phyloP scores from a whole-genome alignment of 2,888 invertebrate genomes.

The Colostygia pectinataria region DNA sequence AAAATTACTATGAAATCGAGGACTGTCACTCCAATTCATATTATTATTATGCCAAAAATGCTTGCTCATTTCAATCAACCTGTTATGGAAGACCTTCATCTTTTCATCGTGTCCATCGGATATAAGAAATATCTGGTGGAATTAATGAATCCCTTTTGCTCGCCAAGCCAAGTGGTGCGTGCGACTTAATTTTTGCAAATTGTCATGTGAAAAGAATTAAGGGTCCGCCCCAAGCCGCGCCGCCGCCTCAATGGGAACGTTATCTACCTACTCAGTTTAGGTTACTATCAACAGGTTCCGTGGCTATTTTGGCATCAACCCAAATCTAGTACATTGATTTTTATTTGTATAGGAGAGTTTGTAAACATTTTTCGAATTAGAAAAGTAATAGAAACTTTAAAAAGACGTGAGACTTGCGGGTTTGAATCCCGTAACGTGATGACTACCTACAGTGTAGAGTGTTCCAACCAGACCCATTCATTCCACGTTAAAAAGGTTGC shows the following conservation, averaged over 20 bases:
- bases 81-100: conserved; percentile 2
- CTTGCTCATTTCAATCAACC: conserved; percentile 1
- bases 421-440: too few relatives aligned
- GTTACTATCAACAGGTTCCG: conserved; percentile 6
- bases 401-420: too few relatives aligned
- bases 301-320: conserved; percentile 1
- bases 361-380: too few relatives aligned
- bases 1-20: too few relatives aligned
- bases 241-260: conserved; percentile 3
- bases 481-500: too few relatives aligned
- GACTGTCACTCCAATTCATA: too few relatives aligned
- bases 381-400: too few relatives aligned
- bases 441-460: too few relatives aligned
- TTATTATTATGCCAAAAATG: conserved; percentile 2
- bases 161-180: conserved; percentile 16
- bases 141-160: conserved; percentile 25
- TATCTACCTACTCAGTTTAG: neutral
- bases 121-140: conserved; percentile 7
- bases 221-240: too few relatives aligned
- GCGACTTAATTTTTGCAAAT: conserved; percentile 11
- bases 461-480: too few relatives aligned
- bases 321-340: neutral
- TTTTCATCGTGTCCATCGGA: conserved; percentile 13
- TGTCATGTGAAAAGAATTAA: conserved; percentile 12
- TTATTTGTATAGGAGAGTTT: too few relatives aligned